Evolutionary conservation across 1,140 invertebrate species (phyloP).

Genomic region (Aradophagus sp.): DNA sequence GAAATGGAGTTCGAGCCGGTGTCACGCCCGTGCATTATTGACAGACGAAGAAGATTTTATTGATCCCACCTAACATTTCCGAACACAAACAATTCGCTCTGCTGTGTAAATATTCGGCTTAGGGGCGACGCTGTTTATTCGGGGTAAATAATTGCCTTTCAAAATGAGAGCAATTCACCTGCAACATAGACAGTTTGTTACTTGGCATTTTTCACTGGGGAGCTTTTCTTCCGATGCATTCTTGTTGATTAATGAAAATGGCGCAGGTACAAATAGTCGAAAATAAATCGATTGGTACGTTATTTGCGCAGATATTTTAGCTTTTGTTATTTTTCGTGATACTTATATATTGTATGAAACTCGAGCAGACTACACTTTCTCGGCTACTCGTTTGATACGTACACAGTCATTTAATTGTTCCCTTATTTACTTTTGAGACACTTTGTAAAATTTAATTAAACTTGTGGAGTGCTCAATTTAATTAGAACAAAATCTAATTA

Average conservation of each 20-base stretch:
- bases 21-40: constrained; percentile 56
- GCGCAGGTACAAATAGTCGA: constrained; percentile 16
- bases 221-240: constrained; percentile 33
- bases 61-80: constrained; percentile 55
- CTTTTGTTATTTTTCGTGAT: constrained; percentile 20
- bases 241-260: constrained; percentile 46
- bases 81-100: constrained; percentile 48
- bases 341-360: background rate
- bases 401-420: no score
- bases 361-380: no score
- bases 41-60: constrained; percentile 58
- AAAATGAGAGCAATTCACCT: constrained; percentile 55
- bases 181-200: constrained; percentile 42
- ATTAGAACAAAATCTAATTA: no score
- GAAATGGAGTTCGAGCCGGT: constrained; percentile 48
- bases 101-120: constrained; percentile 47
- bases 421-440: no score
- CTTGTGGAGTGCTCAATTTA: no score
- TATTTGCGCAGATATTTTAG: constrained; percentile 19
- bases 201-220: constrained; percentile 44
- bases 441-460: no score
- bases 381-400: no score
- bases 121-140: constrained; percentile 43
- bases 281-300: constrained; percentile 36
- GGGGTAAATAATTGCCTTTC: constrained; percentile 53